Percentiles rank a stretch among this genome's conserved stretches.
These are phyloP conservation scores for Strix occidentalis DNA, from an alignment of 2,797 vertebrate genomes.

Conservation along the genomic window DNA sequence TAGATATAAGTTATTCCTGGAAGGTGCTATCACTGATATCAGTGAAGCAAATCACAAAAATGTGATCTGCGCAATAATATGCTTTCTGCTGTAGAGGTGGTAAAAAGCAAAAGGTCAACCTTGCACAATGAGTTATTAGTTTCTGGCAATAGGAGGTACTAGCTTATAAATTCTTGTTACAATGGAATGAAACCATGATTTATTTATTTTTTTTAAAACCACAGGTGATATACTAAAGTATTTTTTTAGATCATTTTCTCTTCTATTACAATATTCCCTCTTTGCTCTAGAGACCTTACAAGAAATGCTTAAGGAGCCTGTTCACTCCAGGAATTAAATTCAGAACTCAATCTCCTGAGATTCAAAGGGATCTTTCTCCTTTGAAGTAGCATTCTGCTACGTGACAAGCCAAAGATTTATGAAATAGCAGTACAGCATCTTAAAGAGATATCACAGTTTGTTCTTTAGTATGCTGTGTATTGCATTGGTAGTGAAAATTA, in stretches of 20 bases:
- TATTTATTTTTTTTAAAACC: background rate
- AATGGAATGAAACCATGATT: background rate
- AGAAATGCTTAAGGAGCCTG: background rate
- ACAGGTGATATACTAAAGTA: background rate
- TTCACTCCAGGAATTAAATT: slow-evolving; percentile 3
- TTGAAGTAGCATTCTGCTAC: background rate
- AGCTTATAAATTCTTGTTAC: background rate
- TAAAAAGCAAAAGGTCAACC: background rate
- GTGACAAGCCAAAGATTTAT: background rate
- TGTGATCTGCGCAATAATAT: background rate
- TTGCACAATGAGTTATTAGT: background rate
- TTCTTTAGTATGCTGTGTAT: background rate
- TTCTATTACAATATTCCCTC: background rate
- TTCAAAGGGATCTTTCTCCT: slow-evolving; percentile 13
- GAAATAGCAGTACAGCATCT: background rate
- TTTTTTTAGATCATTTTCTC: background rate
- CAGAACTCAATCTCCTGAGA: background rate
- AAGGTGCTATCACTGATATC: background rate
- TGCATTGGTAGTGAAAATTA: background rate
- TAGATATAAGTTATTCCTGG: background rate
- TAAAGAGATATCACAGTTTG: background rate
- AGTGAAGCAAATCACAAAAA: background rate
- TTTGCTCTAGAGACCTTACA: background rate
- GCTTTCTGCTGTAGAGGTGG: background rate
- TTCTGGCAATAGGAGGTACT: background rate